phyloP scores from a whole-genome alignment of 35 echinoderm and acorn worm genomes.

The Heliocidaris erythrogramma region DNA sequence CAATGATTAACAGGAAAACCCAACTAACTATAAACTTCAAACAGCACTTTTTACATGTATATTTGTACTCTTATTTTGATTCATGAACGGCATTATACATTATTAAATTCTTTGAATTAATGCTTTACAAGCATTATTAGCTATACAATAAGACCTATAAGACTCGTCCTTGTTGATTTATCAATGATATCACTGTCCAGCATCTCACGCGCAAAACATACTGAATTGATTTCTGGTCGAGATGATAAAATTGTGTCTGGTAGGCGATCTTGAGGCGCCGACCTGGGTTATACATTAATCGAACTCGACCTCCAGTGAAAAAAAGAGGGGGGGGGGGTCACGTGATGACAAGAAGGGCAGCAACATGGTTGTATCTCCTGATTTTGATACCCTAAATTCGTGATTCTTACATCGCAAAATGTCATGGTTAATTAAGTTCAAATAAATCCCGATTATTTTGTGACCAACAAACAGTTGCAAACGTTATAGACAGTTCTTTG shows the following conservation, averaged over 20 bases:
- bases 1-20: too few relatives aligned
- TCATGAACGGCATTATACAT: too few relatives aligned
- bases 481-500: background rate
- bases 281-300: background rate
- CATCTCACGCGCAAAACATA: background rate
- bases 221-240: background rate
- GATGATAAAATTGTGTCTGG: background rate
- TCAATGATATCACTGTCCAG: background rate
- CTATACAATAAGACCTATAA: background rate
- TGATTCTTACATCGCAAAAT: too few relatives aligned
- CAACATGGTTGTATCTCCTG: too few relatives aligned
- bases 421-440: too few relatives aligned
- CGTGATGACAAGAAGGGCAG: too few relatives aligned
- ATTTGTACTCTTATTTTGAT: too few relatives aligned
- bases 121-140: background rate
- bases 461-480: background rate
- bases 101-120: too few relatives aligned
- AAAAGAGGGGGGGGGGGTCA: background rate
- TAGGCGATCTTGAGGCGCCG: background rate
- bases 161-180: background rate
- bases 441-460: background rate
- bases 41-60: too few relatives aligned
- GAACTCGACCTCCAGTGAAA: background rate
- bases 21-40: too few relatives aligned
- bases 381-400: too few relatives aligned